Conservation (phyloP, 1,140 invertebrate species). For the Lepidurus arcticus region DNA sequence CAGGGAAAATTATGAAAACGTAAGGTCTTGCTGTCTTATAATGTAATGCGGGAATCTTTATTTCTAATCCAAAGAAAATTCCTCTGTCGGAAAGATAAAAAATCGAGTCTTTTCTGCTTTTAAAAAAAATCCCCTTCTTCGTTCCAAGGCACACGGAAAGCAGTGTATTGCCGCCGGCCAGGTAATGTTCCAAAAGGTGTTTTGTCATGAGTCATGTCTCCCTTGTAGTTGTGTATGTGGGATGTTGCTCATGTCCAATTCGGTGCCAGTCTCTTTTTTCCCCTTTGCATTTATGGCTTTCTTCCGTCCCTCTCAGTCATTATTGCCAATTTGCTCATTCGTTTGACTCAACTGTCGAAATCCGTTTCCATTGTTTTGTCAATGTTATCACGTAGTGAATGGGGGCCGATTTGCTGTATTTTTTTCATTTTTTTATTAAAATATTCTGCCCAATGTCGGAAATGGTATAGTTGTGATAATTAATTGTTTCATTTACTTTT, state of each 20-base stretch:
- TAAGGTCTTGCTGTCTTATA: too few relatives aligned
- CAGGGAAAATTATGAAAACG: too few relatives aligned
- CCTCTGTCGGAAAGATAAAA: too few relatives aligned
- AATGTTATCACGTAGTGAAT: not conserved
- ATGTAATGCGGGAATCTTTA: too few relatives aligned
- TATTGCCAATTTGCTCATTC: not conserved
- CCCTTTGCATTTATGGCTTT: not conserved
- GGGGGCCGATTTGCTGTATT: not conserved
- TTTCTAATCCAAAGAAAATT: too few relatives aligned
- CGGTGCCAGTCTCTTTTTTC: not conserved
- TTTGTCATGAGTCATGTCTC: not conserved
- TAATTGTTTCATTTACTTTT: conserved; percentile 11
- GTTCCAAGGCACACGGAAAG: conserved; percentile 33
- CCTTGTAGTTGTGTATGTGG: conserved; percentile 11
- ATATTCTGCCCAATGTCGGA: not conserved
- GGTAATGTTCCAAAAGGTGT: conserved; percentile 31
- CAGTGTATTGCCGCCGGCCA: conserved; percentile 32
- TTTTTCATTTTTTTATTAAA: not conserved
- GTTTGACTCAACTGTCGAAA: not conserved
- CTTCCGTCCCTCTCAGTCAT: not conserved
- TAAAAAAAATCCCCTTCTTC: conserved; percentile 10
- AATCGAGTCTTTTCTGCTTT: not conserved
- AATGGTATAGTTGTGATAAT: not conserved
- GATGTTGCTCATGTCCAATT: not conserved
- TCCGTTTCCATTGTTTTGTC: not conserved